These are phyloP conservation scores for Syngnathoides biaculeatus DNA, from an alignment of 2,113 vertebrate species.

Conservation along the genomic window DNA sequence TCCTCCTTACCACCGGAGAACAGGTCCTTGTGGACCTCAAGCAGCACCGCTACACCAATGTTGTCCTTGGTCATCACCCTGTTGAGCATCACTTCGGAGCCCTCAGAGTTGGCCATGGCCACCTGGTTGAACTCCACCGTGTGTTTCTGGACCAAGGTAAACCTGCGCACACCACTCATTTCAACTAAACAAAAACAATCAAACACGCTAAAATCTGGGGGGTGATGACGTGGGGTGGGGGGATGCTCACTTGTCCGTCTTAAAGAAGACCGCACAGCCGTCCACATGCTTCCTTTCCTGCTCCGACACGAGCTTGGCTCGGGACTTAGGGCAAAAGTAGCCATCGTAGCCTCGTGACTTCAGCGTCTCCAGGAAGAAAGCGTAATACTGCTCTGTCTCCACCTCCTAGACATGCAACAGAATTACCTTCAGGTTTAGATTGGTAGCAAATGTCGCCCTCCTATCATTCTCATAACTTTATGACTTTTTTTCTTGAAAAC, in stretches of 20 bases:
- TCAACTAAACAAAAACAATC: neutral
- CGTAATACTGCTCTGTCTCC: slow-evolving; percentile 99
- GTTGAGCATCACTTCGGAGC: slow-evolving; percentile 97
- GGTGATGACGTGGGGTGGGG: neutral
- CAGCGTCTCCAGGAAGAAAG: slow-evolving; percentile 91
- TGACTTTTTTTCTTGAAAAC: neutral
- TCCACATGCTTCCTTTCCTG: slow-evolving; percentile 97
- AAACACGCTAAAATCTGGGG: no score
- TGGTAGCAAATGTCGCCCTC: neutral
- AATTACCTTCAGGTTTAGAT: neutral
- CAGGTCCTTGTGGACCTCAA: slow-evolving; percentile 90
- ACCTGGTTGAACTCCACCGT: slow-evolving; percentile 99
- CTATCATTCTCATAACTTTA: neutral
- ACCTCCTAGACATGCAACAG: slow-evolving; percentile 80
- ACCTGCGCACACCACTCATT: slow-evolving; percentile 68
- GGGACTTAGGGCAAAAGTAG: slow-evolving; percentile 98
- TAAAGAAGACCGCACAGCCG: slow-evolving; percentile 98
- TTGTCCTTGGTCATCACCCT: slow-evolving; percentile 99
- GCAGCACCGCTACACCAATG: slow-evolving; percentile 90
- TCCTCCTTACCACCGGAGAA: slow-evolving; percentile 82
- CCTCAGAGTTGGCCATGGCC: slow-evolving; percentile 98
- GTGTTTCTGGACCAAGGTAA: slow-evolving; percentile 93
- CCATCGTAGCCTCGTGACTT: slow-evolving; percentile 94
- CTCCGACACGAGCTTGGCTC: slow-evolving; percentile 98
- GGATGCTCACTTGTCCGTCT: slow-evolving; percentile 87